Evolutionary conservation across 2,888 invertebrate species (phyloP), one percentile per base, ranked within the genome.

Genomic region (Acanthopleura granulata): DNA sequence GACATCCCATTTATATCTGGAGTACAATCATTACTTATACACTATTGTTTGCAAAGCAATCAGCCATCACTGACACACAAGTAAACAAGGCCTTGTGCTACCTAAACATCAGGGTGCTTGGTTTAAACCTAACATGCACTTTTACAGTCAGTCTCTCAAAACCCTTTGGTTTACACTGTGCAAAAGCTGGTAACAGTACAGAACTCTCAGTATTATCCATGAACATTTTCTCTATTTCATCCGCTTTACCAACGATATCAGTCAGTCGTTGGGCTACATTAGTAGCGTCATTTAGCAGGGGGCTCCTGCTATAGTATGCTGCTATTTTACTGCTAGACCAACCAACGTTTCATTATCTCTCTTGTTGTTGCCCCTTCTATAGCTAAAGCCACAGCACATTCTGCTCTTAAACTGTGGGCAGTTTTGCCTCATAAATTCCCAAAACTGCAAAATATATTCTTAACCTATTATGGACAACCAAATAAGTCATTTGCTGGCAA

Each of bases 371-470:
- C 9, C 40, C 3, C 40, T 6, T 9, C 40, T 40, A 40, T 40
- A 40, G 40, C 40, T 3, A 40, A 40, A 3, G 40, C 22, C 40
- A 73, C 40, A 16, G 73, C 73, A 49, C 73, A 73, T 29, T 30
- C 73, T 3, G 25, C 61, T 30, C 73, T 62, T 27, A 73, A 29
- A 30, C 73, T 73, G 49, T 73, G 73, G 9, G 66, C 12, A 25
- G 66, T 66, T 25, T 66, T 27, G 25, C 66, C 18, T 66, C 66
- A 66, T 66, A 14, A 27, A 62, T 29, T 12, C 40, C 40, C 9
- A 40, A 40, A 40, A 40, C 40, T 40, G 40, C 40, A 3, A 40
- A 40, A 40, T 40, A 40, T 40, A 9, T 40, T 40, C 40, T 9
- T 40, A 40, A 40, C 40, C 40, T 40, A 9, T 40, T 40, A 40